These are phyloP conservation scores for Hydrozoanthus tunicans DNA, from an alignment of 64 coral and sea anemone species.

Conservation along the genomic window DNA sequence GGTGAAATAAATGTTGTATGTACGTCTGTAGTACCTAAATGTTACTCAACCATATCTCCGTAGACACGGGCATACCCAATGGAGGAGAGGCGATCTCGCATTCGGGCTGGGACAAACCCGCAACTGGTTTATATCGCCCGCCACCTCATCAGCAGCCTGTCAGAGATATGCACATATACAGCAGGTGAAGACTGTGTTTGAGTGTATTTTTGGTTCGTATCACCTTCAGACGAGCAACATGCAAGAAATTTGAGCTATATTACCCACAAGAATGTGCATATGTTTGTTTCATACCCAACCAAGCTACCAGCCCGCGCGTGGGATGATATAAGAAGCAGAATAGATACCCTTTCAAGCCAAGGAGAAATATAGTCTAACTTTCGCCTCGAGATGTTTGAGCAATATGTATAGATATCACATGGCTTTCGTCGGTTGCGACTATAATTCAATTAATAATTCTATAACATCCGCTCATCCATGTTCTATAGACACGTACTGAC, in stretches of 20 bases:
- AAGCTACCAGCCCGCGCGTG: no score
- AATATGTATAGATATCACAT: no score
- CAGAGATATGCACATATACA: conserved; percentile 47
- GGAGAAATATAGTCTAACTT: no score
- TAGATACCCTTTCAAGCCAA: no score
- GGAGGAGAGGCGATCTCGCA: conserved; percentile 59
- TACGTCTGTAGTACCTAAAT: neutral
- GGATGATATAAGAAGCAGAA: no score
- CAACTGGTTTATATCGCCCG: conserved; percentile 22
- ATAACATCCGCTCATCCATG: no score
- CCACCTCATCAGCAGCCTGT: conserved; percentile 34
- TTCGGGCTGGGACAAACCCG: conserved; percentile 1
- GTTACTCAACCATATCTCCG: neutral
- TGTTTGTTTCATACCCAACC: no score
- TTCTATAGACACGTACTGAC: no score
- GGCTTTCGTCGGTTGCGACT: no score
- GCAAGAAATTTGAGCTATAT: neutral
- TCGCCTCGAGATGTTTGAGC: no score
- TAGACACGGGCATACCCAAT: conserved; percentile 59
- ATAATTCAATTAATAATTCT: no score
- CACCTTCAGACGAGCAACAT: neutral
- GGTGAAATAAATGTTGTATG: neutral
- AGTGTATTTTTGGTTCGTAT: neutral
- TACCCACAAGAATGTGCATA: no score
- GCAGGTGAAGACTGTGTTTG: conserved; percentile 5